A percentile compares a stretch with the other conserved stretches of the same genome.
Evolutionary conservation across 2,113 vertebrate genomes (phyloP).

Genomic region (Bubo blakistoni): DNA sequence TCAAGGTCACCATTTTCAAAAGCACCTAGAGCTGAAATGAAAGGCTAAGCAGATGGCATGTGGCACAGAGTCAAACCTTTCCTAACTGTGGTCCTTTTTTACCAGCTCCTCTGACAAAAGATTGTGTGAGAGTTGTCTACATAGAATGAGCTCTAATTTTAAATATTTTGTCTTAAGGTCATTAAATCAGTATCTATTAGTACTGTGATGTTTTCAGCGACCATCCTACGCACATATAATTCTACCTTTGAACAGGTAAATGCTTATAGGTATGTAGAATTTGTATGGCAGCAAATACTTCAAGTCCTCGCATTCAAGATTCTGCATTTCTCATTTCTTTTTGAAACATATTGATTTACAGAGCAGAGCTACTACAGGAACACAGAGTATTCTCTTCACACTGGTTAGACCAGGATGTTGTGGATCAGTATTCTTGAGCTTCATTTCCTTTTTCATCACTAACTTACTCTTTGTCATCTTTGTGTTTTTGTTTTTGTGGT

Average conservation of each 20-base stretch:
- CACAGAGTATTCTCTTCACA: background rate
- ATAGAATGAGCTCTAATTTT: background rate
- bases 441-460: background rate
- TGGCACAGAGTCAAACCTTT: background rate
- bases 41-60: conserved; percentile 3
- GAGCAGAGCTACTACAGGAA: background rate
- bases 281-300: background rate
- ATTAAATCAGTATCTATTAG: background rate
- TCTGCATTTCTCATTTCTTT: background rate
- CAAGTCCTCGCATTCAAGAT: background rate
- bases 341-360: background rate
- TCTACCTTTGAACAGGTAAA: background rate
- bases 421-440: background rate
- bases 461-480: background rate
- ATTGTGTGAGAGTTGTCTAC: background rate
- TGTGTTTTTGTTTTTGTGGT: background rate
- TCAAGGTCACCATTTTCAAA: conserved; percentile 34
- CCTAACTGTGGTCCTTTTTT: background rate
- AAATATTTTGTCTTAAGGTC: background rate
- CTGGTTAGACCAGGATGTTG: background rate
- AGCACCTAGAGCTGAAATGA: conserved; percentile 5
- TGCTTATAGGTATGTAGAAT: background rate
- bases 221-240: background rate
- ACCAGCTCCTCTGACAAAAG: background rate
- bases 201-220: background rate